These are phyloP conservation scores for Lochmaea crataegi DNA, from an alignment of 2,888 invertebrate species.

Conservation along the genomic window DNA sequence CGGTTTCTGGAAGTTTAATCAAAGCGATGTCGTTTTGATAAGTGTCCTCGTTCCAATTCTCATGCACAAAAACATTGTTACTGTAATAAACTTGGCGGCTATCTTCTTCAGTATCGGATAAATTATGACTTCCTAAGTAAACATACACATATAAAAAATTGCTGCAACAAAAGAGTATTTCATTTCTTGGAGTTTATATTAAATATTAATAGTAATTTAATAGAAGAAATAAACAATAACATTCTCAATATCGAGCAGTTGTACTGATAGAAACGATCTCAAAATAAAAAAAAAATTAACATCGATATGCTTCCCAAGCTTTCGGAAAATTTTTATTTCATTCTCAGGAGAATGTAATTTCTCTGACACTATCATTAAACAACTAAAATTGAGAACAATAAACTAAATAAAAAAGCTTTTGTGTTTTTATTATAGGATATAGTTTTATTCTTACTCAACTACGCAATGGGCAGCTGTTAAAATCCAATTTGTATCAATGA, in stretches of 20 bases:
- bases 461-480: conserved; percentile 35
- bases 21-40: conserved; percentile 35
- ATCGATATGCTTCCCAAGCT: too few species aligned
- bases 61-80: conserved; percentile 16
- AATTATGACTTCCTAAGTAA: conserved; percentile 41
- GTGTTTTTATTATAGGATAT: not conserved
- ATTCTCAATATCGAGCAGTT: too few species aligned
- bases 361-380: too few species aligned
- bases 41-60: not conserved
- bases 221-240: not conserved
- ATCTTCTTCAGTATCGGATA: conserved; percentile 20
- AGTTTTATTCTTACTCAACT: conserved; percentile 38
- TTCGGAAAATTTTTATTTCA: too few species aligned
- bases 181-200: not conserved
- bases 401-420: not conserved
- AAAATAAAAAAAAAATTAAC: too few species aligned
- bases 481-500: conserved; percentile 23
- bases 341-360: too few species aligned
- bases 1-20: conserved; percentile 41
- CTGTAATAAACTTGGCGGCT: conserved; percentile 15
- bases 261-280: too few species aligned
- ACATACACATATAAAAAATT: conserved; percentile 31
- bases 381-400: too few species aligned
- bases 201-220: not conserved
- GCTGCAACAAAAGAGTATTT: conserved; percentile 32